Base-by-base conservation (phyloP, 2,888 invertebrate species). In the Endomychus coccineus region DNA sequence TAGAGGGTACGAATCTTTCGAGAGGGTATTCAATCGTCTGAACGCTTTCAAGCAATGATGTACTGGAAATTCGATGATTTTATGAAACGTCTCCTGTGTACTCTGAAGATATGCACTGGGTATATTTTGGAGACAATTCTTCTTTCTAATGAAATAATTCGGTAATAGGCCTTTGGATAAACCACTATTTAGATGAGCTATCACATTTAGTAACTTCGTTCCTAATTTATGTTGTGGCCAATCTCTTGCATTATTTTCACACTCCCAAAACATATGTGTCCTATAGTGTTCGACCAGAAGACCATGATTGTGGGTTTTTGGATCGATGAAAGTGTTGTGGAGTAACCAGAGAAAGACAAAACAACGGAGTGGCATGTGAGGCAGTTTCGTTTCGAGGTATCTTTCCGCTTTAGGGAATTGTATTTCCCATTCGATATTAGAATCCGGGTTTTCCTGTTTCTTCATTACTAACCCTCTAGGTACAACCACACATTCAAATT, bases 161-260 rank as follows among this genome's bases (percentile, higher is more conserved):
- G 73, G 73, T 34, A 87, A 67, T 25, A 71, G 66, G 28, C 75
- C 71, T 42, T 71, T 72, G 10, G 75, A 73, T 46, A 88, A 70
- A 32, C 73, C 68, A 1, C 69, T 58, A 51, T 79, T 80, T 40
- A 88, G 73, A 9, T 71, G 71, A 30, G 70, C 66, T 4, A 88
- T 66, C 44, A 86, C 74, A 6, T 72, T 60, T 28, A 77, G 59
- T 9, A 87, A 55, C 14, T 77, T 75, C 54, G 77, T 77, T 2
- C 87, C 88, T 2, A 83, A 66, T 32, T 78, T 71, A 55, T 82
- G 79, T 55, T 84, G 83, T 0, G 80, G 76, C 84, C 85, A 87
- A 40, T 72, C 75, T 1, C 73, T 71, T 48, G 73, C 78, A 49
- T 80, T 76, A 22, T 68, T 58, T 62, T 88, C 85, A 49, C 83